Percentiles rank a stretch among this genome's conserved stretches.
Evolutionary conservation across 2,797 vertebrate genomes (phyloP).

Genomic region (Sphenodon punctatus): DNA sequence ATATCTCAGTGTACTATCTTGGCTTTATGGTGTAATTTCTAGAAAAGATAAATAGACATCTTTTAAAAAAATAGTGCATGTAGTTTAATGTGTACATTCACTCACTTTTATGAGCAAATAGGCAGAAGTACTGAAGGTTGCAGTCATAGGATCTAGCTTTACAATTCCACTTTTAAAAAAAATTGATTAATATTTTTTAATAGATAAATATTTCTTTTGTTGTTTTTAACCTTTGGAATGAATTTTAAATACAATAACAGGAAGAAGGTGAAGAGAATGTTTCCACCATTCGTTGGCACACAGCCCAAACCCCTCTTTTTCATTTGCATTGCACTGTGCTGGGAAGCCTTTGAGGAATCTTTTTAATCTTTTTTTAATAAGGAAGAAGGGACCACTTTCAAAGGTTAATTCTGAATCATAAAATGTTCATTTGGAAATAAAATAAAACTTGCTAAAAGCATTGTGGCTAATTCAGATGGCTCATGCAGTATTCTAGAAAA

Average conservation of each 20-base stretch:
- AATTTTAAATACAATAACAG: neutral
- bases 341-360: neutral
- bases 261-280: neutral
- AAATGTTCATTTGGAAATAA: conserved; percentile 14
- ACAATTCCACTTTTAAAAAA: neutral
- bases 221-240: conserved; percentile 14
- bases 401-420: neutral
- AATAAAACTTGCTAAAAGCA: neutral
- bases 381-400: neutral
- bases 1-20: neutral
- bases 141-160: neutral
- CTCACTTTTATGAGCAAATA: neutral
- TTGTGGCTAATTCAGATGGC: neutral
- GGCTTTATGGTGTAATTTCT: neutral
- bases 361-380: conserved; percentile 1
- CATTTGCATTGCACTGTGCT: neutral
- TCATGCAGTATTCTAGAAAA: neutral
- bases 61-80: neutral
- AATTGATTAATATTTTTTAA: neutral
- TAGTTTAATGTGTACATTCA: neutral
- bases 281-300: neutral
- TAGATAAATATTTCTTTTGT: conserved; percentile 15
- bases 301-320: neutral
- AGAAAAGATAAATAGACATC: neutral
- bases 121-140: neutral